Evolutionary conservation across 1,140 invertebrate species (phyloP).

Genomic region (Ips nitidus): DNA sequence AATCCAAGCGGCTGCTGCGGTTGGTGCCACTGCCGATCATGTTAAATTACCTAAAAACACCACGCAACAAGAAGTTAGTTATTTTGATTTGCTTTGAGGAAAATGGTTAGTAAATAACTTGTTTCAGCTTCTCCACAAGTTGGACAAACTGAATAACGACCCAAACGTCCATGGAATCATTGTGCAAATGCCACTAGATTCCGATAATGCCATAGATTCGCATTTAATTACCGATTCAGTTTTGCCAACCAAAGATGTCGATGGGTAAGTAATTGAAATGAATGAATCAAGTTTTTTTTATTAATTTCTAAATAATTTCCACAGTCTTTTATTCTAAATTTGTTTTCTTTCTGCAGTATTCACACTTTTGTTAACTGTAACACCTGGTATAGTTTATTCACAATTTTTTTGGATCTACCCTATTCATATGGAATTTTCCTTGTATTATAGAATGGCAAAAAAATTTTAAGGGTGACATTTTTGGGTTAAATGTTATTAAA

Average conservation of each 20-base stretch:
- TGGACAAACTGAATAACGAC: slow-evolving; percentile 82
- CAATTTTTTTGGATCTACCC: too few relatives aligned
- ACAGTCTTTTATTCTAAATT: too few relatives aligned
- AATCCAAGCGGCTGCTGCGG: slow-evolving; percentile 86
- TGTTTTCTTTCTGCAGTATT: too few relatives aligned
- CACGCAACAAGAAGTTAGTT: slow-evolving; percentile 79
- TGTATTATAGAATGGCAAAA: too few relatives aligned
- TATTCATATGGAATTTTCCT: too few relatives aligned
- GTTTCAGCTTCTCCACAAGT: slow-evolving; percentile 58
- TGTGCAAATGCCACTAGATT: slow-evolving; percentile 95
- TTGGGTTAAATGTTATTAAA: too few relatives aligned
- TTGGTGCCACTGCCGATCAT: slow-evolving; percentile 85
- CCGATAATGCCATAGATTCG: slow-evolving; percentile 77
- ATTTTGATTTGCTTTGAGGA: neutral
- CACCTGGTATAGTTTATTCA: too few relatives aligned
- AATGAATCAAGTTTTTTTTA: neutral
- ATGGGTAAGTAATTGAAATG: slow-evolving; percentile 67
- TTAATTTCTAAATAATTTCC: neutral
- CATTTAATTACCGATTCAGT: slow-evolving; percentile 87
- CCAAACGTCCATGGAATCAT: slow-evolving; percentile 91
- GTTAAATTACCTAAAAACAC: slow-evolving; percentile 78
- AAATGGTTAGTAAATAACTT: slow-evolving; percentile 1
- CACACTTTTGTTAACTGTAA: too few relatives aligned
- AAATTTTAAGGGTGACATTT: too few relatives aligned
- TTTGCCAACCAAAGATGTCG: slow-evolving; percentile 88